Percentiles rank a stretch among this genome's conserved stretches.
Evolutionary conservation across 2,888 invertebrate genomes (phyloP).

Genomic region (Anorthoa munda): DNA sequence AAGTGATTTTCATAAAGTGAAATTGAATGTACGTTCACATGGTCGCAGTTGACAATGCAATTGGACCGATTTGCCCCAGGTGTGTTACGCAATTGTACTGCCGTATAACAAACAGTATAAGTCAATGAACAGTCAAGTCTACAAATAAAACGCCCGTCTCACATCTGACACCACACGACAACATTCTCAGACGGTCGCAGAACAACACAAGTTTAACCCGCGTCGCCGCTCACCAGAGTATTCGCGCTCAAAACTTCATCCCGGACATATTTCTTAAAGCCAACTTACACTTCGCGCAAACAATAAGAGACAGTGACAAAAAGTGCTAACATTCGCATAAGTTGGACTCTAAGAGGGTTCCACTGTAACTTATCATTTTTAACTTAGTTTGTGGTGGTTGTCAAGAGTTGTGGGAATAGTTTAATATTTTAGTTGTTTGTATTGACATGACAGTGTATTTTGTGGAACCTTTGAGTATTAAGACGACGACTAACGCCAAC

Average conservation of each 20-base stretch:
- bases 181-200: constrained; percentile 34
- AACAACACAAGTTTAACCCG: constrained; percentile 26
- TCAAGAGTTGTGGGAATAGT: constrained; percentile 31
- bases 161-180: not conserved
- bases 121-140: not conserved
- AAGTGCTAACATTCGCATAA: constrained; percentile 53
- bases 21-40: too few relatives aligned
- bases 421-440: constrained; percentile 40
- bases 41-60: too few relatives aligned
- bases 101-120: too few relatives aligned
- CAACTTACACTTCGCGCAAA: constrained; percentile 45
- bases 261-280: constrained; percentile 50
- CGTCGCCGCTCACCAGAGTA: constrained; percentile 18
- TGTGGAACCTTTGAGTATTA: not conserved
- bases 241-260: constrained; percentile 41
- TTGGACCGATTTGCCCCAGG: too few relatives aligned
- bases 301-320: constrained; percentile 44
- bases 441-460: constrained; percentile 18
- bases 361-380: constrained; percentile 63
- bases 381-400: constrained; percentile 43
- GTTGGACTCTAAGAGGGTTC: constrained; percentile 55
- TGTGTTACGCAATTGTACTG: too few relatives aligned
- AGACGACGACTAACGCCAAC: too few relatives aligned
- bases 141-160: constrained; percentile 2
- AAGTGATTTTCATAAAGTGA: too few relatives aligned